These are phyloP conservation scores for pig (Sus scrofa) DNA, from an alignment of 2,113 vertebrate genomes.

Conservation along the genomic window T2T-Sscrofa CM000821.6:8745001-8745500, in stretches of 20 bases:
- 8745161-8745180: background rate
- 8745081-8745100: slow-evolving; percentile 37
- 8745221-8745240: background rate
- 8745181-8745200: background rate
- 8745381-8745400: slow-evolving; percentile 11
- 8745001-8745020: slow-evolving; percentile 80
- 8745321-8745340: background rate
- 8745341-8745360: background rate
- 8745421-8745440: background rate
- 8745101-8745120: slow-evolving; percentile 28
- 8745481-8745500: background rate
- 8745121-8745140: slow-evolving; percentile 41
- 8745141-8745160: background rate
- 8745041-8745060: slow-evolving; percentile 50
- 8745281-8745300: background rate
- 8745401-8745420: background rate
- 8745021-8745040: slow-evolving; percentile 46
- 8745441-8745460: background rate
- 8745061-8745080: background rate
- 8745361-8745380: background rate
- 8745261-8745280: background rate
- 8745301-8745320: background rate
- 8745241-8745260: background rate
- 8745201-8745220: background rate
- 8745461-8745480: background rate